Evolutionary conservation across 2,888 invertebrate species (phyloP).

Genomic region (Pomacea canaliculata): DNA sequence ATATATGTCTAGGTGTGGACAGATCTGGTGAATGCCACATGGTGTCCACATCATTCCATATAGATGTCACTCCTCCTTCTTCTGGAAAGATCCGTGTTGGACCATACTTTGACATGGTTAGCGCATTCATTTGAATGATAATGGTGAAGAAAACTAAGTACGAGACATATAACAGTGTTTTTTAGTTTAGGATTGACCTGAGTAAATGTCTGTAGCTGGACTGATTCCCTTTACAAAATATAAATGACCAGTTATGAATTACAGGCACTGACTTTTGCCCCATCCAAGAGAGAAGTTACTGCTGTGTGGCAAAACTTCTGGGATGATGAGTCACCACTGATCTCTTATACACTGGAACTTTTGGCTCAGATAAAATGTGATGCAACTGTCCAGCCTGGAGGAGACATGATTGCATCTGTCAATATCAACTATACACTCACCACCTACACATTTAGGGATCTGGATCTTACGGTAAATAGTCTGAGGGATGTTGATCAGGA

Average conservation of each 20-base stretch:
- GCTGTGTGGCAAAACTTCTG: slow-evolving; percentile 11
- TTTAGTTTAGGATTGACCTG: too few species aligned
- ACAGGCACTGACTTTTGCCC: slow-evolving; percentile 14
- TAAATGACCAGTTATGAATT: background rate
- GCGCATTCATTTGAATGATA: background rate
- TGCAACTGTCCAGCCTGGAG: background rate
- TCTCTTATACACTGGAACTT: slow-evolving; percentile 10
- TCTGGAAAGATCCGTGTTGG: slow-evolving; percentile 24
- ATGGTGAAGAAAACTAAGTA: too few species aligned
- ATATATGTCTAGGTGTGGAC: slow-evolving; percentile 20
- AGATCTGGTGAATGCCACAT: slow-evolving; percentile 26
- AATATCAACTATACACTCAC: background rate
- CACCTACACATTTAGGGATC: slow-evolving; percentile 14
- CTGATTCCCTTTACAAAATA: too few species aligned
- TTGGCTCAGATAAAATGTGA: slow-evolving; percentile 11
- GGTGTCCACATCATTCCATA: slow-evolving; percentile 13
- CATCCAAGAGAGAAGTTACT: background rate
- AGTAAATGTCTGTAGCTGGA: too few species aligned
- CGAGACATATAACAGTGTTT: too few species aligned
- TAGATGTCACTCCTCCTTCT: slow-evolving; percentile 24
- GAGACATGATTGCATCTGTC: slow-evolving; percentile 7
- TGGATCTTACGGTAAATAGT: slow-evolving; percentile 1
- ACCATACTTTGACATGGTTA: slow-evolving; percentile 30
- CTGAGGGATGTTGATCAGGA: too few species aligned
- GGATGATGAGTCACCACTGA: slow-evolving; percentile 15